Evolutionary conservation across 2,888 invertebrate species (phyloP), one percentile per base, ranked within the genome.

Genomic region (Cremastobaeus sp.): DNA sequence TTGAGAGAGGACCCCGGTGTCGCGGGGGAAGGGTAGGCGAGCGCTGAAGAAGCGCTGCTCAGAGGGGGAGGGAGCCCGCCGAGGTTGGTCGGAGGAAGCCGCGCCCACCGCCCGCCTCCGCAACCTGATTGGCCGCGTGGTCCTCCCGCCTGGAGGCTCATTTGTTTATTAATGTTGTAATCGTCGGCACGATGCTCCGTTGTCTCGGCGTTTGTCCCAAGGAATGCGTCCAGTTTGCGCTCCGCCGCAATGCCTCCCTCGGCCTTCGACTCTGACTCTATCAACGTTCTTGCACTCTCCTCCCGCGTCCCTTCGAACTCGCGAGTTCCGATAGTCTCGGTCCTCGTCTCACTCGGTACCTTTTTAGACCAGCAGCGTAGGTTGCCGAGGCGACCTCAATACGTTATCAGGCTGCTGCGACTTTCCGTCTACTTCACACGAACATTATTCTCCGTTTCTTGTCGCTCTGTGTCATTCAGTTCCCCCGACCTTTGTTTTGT

Each of bases 91-190:
- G 79, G 65, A 74, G 76, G 74, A 76, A 68, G 83, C 84, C 79
- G 84, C 87, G 86, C 87, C 87, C 82, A 77, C 71, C 77, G 77
- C 77, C 82, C 87, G 86, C 86, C 87, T 84, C 82, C 82, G 77
- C 75, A 55, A 50, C 54, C 77, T 79, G 75, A 87, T 87, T 87
- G 87, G 87, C 79, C 81, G 79, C 77, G 73, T 76, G 78, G 80
- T 81, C 81, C 83, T 84, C 84, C 84, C 85, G 85, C 86, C 83
- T 83, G 80, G 80, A 83, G 86, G 82, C 85, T 87, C 87, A 87
- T 87, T 87, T 87, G 87, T 86, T 87, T 87, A 87, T 87, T 87
- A 87, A 87, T 87, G 87, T 86, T 86, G 87, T 87, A 87, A 87
- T 87, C 86, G 86, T 82, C 81, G 82, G 85, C 82, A 82, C 81